Conservation (phyloP, 2,113 vertebrate species). For the Echinops telfairi region DNA sequence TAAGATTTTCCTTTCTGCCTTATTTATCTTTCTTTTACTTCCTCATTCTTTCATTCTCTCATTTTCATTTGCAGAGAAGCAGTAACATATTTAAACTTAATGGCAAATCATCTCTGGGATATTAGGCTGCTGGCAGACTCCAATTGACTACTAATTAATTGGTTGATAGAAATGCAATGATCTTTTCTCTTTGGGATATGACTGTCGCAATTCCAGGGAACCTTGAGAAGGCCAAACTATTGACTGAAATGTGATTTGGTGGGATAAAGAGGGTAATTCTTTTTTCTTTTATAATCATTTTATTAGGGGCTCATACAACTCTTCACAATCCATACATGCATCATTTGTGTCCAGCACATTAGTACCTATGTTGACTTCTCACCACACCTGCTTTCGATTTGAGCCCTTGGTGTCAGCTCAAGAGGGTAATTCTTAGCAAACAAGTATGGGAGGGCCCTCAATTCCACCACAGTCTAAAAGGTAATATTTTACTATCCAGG, state of each 20-base stretch:
- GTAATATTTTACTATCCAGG: not conserved
- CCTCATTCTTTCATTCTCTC: conserved; percentile 28
- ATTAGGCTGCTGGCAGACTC: conserved; percentile 57
- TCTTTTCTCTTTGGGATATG: conserved; percentile 55
- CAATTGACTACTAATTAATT: conserved; percentile 55
- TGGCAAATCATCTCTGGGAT: conserved; percentile 53
- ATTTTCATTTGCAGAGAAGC: conserved; percentile 28
- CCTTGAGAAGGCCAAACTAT: conserved; percentile 20
- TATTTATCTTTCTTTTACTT: conserved; percentile 43
- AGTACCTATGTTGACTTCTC: no score
- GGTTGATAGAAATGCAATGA: not conserved
- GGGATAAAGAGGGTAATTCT: conserved; percentile 8
- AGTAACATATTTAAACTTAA: conserved; percentile 49
- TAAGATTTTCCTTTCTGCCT: conserved; percentile 15
- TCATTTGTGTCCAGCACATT: no score
- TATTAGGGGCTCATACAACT: no score
- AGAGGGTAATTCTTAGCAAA: not conserved
- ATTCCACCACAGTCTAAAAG: not conserved
- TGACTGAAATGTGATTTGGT: conserved; percentile 48
- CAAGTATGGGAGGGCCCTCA: not conserved
- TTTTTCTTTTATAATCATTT: no score
- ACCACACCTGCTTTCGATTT: no score
- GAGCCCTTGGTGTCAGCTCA: no score
- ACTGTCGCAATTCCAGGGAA: not conserved
- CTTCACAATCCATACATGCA: no score